Conservation (phyloP, 2,797 vertebrate species). For the Leptoclinus maculatus region DNA sequence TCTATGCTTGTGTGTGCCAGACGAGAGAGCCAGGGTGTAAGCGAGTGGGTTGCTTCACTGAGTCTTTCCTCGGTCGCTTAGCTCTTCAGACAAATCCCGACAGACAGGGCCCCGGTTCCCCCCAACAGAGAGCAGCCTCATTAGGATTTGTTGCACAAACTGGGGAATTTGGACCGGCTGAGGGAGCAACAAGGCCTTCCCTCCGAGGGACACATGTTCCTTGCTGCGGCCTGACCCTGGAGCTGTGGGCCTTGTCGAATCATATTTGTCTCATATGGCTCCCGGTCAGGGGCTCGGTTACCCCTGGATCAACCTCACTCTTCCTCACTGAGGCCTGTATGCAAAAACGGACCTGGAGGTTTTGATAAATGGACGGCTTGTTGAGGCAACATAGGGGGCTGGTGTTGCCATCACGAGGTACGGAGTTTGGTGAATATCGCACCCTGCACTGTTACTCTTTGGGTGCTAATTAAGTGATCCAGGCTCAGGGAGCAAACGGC, state of each 20-base stretch:
- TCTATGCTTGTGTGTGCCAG: constrained; percentile 23
- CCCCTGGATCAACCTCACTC: constrained; percentile 37
- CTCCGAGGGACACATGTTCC: constrained; percentile 68
- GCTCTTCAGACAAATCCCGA: constrained; percentile 58
- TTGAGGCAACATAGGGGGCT: constrained; percentile 35
- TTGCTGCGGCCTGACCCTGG: constrained; percentile 63
- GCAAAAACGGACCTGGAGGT: constrained; percentile 33
- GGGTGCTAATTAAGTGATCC: neutral
- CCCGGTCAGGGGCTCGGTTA: constrained; percentile 56
- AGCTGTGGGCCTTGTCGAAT: constrained; percentile 69
- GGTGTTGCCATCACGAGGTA: constrained; percentile 26
- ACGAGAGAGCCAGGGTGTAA: constrained; percentile 1
- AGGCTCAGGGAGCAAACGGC: neutral
- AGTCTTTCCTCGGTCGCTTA: constrained; percentile 50
- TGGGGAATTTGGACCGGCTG: constrained; percentile 54
- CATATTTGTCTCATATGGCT: constrained; percentile 71
- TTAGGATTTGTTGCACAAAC: constrained; percentile 78
- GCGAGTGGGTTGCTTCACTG: constrained; percentile 40
- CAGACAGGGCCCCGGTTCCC: constrained; percentile 54
- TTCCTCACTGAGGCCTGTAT: constrained; percentile 34
- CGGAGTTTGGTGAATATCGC: neutral
- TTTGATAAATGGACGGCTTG: constrained; percentile 51
- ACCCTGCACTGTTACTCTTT: neutral
- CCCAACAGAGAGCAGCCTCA: constrained; percentile 70
- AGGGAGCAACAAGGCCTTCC: constrained; percentile 42